Base-by-base conservation (phyloP, 2,113 vertebrate genomes). In the Tor tambroides region DNA sequence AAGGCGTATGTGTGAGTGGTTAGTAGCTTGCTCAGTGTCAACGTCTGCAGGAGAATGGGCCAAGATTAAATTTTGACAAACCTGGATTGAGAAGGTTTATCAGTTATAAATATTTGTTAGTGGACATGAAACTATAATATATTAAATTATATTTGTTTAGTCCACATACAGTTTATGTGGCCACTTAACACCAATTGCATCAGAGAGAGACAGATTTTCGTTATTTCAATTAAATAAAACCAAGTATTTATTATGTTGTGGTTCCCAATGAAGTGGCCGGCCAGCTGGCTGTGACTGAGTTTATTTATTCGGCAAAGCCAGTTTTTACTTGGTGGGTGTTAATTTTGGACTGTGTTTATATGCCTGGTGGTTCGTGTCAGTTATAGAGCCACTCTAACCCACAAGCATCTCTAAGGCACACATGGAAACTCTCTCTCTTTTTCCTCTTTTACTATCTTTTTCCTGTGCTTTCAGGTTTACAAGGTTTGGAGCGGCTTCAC, bases 1-100 rank as follows among this genome's bases (percentile, higher is more conserved):
- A 51, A 43, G 61, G 88, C 89, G 87, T 41, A 82, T 83, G 82
- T 85, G 30, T 79, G 72, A 86, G 86, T 88, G 89, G 88, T 90
- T 71, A 49, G 79, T 10, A 1, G 21, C 56, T 61, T 61, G 56
- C 23, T 61, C 56, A n/a, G 21, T 23, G 21, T 59, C 56, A 59
- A n/a, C 67, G 11, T 89, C 61, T 76, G 9, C 41, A 77, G 38
- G 41, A 49, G 41, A 3, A 21, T 38, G 69, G 28, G 15, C 30
- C 69, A 38, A 67, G 32, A 72, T 72, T 17, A 35, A 9, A 30
- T 72, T 38, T 71, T 32, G 15, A 30, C 67, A 35, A 0, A 19
- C 3, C 69, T 21, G 32, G 17, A 72, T 35, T 69, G 65, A 26
- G 30, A 32, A 12, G 12, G 65, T 28, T 69, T 69, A 26, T 71